A percentile compares a stretch with the other conserved stretches of the same genome.
These are phyloP conservation scores for Styela plicata DNA, from an alignment of 23 tunicate species.

Conservation along the genomic window DNA sequence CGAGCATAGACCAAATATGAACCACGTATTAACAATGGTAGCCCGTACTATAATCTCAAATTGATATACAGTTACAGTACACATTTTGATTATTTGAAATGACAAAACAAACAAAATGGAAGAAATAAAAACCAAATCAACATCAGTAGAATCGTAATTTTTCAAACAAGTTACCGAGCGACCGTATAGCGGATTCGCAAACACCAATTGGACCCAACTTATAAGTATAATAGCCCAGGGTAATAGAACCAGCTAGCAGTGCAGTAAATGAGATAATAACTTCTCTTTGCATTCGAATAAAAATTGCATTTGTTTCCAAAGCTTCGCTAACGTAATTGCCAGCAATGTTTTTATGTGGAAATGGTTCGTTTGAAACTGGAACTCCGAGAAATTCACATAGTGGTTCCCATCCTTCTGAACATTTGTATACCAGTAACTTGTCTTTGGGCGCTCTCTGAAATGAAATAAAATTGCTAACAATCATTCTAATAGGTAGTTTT, in stretches of 20 bases:
- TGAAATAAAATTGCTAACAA: neutral
- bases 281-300: conserved; percentile 33
- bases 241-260: neutral
- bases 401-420: conserved; percentile 51
- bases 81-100: too few species aligned
- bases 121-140: too few species aligned
- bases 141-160: too few species aligned
- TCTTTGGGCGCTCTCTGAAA: conserved; percentile 39
- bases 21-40: too few species aligned
- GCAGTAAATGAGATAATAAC: neutral
- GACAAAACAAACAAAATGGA: too few species aligned
- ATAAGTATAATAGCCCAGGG: neutral
- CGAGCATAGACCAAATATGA: too few species aligned
- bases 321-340: conserved; percentile 28
- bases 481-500: neutral
- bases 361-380: conserved; percentile 35
- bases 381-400: conserved; percentile 37
- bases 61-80: too few species aligned
- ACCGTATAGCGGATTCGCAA: neutral
- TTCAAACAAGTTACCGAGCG: neutral
- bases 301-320: conserved; percentile 20
- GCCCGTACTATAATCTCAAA: too few species aligned
- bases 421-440: conserved; percentile 31
- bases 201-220: conserved; percentile 6
- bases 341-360: conserved; percentile 35